phyloP scores from a whole-genome alignment of 2,113 vertebrate genomes.

The Mixornis gularis region DNA sequence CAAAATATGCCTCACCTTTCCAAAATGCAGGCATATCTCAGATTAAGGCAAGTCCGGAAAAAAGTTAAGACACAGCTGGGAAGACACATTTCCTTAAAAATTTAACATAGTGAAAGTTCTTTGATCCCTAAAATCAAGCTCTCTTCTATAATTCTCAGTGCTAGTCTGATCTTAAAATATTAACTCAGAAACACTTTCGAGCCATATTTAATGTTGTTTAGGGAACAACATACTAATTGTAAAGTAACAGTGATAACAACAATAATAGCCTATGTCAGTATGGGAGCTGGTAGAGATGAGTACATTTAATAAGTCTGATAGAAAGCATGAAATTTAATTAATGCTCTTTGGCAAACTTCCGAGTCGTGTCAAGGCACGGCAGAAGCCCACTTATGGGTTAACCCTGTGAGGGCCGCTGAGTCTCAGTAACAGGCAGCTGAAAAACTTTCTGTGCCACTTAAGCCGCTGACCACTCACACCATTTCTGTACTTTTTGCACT shows the following conservation, averaged over 20 bases:
- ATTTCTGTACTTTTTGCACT: background rate
- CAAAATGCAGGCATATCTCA: background rate
- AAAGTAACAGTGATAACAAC: background rate
- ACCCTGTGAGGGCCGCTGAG: background rate
- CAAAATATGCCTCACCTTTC: background rate
- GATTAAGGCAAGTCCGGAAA: background rate
- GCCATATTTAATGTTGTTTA: background rate
- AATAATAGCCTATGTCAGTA: background rate
- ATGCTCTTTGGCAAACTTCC: conserved; percentile 32
- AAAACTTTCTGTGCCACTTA: background rate
- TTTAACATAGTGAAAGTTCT: background rate
- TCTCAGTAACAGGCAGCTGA: background rate
- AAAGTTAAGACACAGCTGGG: background rate
- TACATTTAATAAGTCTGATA: conserved; percentile 30
- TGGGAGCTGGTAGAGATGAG: conserved; percentile 21
- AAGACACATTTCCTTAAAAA: background rate
- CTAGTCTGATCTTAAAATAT: background rate
- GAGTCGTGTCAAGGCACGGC: background rate
- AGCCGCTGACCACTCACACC: background rate
- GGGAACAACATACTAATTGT: conserved; percentile 11
- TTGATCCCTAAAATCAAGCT: background rate
- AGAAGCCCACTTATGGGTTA: background rate
- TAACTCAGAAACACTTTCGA: background rate
- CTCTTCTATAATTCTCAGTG: background rate
- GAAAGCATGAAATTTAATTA: conserved; percentile 57